phyloP scores from a whole-genome alignment of 2,888 invertebrate species.

The Phlogophora meticulosa region DNA sequence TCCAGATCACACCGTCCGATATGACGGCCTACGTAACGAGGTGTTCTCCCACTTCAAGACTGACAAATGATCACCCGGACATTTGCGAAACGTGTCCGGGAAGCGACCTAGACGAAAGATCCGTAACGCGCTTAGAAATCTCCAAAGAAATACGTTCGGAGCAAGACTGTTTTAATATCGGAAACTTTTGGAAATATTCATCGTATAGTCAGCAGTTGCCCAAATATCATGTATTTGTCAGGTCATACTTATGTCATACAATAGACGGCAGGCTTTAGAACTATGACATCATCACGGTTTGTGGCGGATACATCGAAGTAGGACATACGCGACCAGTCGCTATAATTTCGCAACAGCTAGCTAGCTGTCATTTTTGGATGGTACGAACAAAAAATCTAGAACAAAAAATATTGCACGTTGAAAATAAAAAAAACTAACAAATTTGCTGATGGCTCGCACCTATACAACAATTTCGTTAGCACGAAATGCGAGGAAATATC shows the following conservation, averaged over 20 bases:
- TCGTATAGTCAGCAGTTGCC: slow-evolving; percentile 10
- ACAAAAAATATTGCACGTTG: background rate
- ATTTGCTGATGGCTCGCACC: background rate
- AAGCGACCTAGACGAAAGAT: slow-evolving; percentile 40
- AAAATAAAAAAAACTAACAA: background rate
- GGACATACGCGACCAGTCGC: slow-evolving; percentile 31
- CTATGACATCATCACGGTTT: slow-evolving; percentile 38
- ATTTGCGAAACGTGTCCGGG: slow-evolving; percentile 49
- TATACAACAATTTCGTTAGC: background rate
- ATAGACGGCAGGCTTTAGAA: slow-evolving; percentile 30
- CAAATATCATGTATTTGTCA: slow-evolving; percentile 14
- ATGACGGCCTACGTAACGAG: slow-evolving; percentile 43
- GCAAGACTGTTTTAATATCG: background rate
- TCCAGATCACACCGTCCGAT: slow-evolving; percentile 24
- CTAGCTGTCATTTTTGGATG: slow-evolving; percentile 17
- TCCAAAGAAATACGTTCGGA: slow-evolving; percentile 3
- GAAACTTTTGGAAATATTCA: background rate
- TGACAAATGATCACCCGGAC: slow-evolving; percentile 55
- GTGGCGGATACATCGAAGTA: slow-evolving; percentile 22
- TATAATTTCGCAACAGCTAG: slow-evolving; percentile 22
- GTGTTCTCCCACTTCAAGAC: slow-evolving; percentile 44
- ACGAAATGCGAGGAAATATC: slow-evolving; percentile 3
- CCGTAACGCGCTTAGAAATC: slow-evolving; percentile 18
- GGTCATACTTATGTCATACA: slow-evolving; percentile 18
- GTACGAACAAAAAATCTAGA: background rate